phyloP scores from a whole-genome alignment of 2,797 vertebrate genomes.

The Sebastes dallii region DNA sequence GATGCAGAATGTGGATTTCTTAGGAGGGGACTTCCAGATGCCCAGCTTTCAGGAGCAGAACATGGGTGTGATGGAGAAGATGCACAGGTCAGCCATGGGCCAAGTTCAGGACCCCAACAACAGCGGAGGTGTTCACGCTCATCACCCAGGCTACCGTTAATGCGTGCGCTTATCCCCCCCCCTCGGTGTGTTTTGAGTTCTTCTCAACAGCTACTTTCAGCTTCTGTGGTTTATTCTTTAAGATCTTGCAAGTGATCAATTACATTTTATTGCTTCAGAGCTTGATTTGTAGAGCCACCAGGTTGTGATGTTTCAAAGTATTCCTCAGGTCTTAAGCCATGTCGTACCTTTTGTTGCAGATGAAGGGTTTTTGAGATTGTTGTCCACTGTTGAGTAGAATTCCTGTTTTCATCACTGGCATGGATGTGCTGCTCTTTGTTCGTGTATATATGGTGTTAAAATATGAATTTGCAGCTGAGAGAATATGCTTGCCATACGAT shows the following conservation, averaged over 20 bases:
- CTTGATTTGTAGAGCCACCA: conserved; percentile 45
- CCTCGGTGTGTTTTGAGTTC: conserved; percentile 54
- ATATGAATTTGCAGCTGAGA: conserved; percentile 34
- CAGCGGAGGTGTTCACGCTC: conserved; percentile 89
- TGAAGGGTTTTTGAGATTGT: conserved; percentile 61
- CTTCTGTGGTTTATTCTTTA: conserved; percentile 60
- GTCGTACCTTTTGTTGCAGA: conserved; percentile 61
- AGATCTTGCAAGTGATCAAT: conserved; percentile 76
- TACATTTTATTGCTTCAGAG: conserved; percentile 45
- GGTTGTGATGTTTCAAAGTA: conserved; percentile 61
- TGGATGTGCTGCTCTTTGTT: conserved; percentile 57
- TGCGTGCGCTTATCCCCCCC: conserved; percentile 66
- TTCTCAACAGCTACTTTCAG: conserved; percentile 44
- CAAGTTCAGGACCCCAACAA: conserved; percentile 87
- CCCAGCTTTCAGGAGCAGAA: conserved; percentile 91
- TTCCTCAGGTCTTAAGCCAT: conserved; percentile 78
- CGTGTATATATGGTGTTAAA: conserved; percentile 40
- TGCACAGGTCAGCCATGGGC: conserved; percentile 87
- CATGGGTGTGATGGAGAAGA: conserved; percentile 89
- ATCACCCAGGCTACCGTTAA: conserved; percentile 92
- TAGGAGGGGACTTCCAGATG: conserved; percentile 89
- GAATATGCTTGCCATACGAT: conserved; percentile 29
- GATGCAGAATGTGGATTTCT: conserved; percentile 92
- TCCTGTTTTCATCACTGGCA: conserved; percentile 53
- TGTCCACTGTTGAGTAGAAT: conserved; percentile 39